phyloP scores from a whole-genome alignment of 1,140 invertebrate species.

The Drosophila sproati region DNA sequence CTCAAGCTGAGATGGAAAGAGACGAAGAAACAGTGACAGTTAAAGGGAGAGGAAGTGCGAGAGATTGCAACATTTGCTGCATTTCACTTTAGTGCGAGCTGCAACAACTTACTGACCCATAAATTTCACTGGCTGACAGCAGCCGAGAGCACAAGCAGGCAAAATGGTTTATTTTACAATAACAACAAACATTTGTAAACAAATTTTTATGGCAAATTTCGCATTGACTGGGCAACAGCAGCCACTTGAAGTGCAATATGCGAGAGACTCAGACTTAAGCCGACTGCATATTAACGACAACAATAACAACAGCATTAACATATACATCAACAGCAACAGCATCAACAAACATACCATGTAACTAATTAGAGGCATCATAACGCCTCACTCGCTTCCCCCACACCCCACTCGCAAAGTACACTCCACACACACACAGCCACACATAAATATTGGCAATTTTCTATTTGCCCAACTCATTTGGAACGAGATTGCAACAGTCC shows the following conservation, averaged over 20 bases:
- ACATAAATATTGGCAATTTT: slow-evolving; percentile 73
- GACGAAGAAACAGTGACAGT: background rate
- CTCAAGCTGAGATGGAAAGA: slow-evolving; percentile 22
- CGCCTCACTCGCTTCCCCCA: slow-evolving; percentile 32
- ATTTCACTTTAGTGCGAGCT: slow-evolving; percentile 56
- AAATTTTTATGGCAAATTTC: slow-evolving; percentile 72
- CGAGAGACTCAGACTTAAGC: too few species aligned
- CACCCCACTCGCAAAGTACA: background rate
- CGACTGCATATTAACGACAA: background rate
- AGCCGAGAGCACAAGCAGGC: slow-evolving; percentile 26
- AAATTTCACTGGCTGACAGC: slow-evolving; percentile 66
- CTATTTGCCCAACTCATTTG: slow-evolving; percentile 78
- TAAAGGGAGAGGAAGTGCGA: slow-evolving; percentile 25
- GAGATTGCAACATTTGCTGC: slow-evolving; percentile 28
- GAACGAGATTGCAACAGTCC: slow-evolving; percentile 74
- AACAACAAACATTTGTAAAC: slow-evolving; percentile 60
- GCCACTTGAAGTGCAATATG: too few species aligned
- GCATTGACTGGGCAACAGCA: slow-evolving; percentile 27
- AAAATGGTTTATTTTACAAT: slow-evolving; percentile 52
- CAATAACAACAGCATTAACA: slow-evolving; percentile 23
- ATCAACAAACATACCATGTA: slow-evolving; percentile 34
- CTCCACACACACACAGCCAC: background rate
- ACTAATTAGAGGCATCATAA: slow-evolving; percentile 79
- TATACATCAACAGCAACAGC: slow-evolving; percentile 19
- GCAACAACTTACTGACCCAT: slow-evolving; percentile 71